Base-by-base conservation (phyloP, 2,888 invertebrate genomes). In the Nomada flava region DNA sequence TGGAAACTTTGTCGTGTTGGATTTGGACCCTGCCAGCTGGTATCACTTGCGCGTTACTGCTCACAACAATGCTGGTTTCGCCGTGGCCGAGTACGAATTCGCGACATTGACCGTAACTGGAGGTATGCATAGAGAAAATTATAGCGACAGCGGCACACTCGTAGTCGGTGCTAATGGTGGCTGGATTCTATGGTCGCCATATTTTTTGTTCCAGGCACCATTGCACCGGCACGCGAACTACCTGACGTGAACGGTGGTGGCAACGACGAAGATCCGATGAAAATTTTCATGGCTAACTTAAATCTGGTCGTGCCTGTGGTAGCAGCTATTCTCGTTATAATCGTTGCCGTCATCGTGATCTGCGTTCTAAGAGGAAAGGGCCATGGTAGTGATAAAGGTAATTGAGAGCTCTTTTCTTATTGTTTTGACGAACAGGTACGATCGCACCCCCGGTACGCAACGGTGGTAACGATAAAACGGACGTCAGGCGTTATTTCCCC, bases 61-160 rank as follows among this genome's bases (percentile, higher is more conserved):
- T 5, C 98, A 98, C 94, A 99, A 98, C 94, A 98, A 98, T 90
- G 99, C 99, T 81, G 99, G 99, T 69, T 98, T 98, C 91, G 98
- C 98, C 57, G 98, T 98, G 69, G 98, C 98, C 78, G 98, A 98
- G 94, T 98, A 98, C 92, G 98, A 98, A 95, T 98, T 99, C 94
- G 98, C 98, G 23, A 99, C 99, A 2, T 95, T 98, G 50, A 98
- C 98, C 47, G 96, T 97, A 87, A 97, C 98, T 88, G 99, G 99
- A 95, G 98, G 98, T 98, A 95, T 95, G 95, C 94, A 83, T 52
- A 75, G 50, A 13, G 47, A 18, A 44, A 11, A 11, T 23, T 29
- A 13, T 20, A 23, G 44, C 15, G 23, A 74, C 73, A 70, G 53
- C 79, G 67, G 76, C 79, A 36, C 87, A 52, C 87, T 89, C 90